Conservation (phyloP, 2,113 vertebrate species). For the Meriones unguiculatus region DNA sequence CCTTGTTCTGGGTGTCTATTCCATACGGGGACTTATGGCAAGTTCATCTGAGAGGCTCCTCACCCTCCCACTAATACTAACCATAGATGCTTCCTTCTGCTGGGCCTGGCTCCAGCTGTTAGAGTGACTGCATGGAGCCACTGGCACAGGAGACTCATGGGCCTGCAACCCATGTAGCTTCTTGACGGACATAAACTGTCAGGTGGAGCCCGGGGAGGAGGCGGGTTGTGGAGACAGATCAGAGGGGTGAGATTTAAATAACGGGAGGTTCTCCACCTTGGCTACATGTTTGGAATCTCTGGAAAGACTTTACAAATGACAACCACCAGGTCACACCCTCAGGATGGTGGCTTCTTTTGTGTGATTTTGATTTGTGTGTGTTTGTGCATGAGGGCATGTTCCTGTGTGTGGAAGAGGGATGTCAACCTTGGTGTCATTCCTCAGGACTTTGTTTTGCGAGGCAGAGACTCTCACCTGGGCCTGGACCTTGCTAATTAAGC, state of each 20-base stretch:
- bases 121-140: background rate
- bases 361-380: background rate
- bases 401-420: background rate
- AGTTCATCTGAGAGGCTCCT: background rate
- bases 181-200: background rate
- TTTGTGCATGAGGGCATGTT: background rate
- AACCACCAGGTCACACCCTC: background rate
- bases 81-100: background rate
- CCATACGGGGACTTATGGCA: background rate
- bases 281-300: background rate
- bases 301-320: background rate
- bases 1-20: background rate
- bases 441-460: background rate
- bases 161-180: background rate
- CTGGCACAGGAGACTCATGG: rapidly evolving
- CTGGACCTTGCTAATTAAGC: background rate
- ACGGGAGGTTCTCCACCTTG: background rate
- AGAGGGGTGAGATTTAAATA: no score
- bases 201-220: background rate
- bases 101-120: background rate
- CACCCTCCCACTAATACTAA: background rate
- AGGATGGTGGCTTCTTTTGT: background rate
- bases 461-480: background rate
- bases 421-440: background rate
- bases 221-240: background rate